Conservation (phyloP, 2,113 vertebrate species). For the Clarias gariepinus region DNA sequence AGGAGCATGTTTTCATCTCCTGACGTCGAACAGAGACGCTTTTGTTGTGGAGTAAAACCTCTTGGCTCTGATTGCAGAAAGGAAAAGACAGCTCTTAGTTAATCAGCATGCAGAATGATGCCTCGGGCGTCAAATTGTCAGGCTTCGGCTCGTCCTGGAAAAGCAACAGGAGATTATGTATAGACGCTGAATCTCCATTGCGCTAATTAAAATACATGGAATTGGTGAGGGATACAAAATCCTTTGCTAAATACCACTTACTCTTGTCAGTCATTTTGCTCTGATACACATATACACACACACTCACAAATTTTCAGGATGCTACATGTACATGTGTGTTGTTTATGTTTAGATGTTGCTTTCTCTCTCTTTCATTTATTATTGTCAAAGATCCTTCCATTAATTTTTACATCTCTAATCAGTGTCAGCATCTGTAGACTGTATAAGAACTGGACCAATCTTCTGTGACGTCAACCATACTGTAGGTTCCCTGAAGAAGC, state of each 20-base stretch:
- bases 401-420: neutral
- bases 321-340: neutral
- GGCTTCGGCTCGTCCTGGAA: constrained; percentile 3
- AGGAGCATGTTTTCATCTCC: constrained; percentile 43
- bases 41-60: constrained; percentile 34
- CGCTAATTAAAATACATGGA: constrained; percentile 21
- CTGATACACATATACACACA: neutral
- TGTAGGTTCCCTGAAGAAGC: too few relatives aligned
- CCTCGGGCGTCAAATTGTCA: neutral
- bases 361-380: neutral
- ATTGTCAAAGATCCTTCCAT: neutral
- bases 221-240: neutral
- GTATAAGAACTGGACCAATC: too few relatives aligned
- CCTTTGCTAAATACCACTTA: neutral
- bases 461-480: too few relatives aligned
- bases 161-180: constrained; percentile 1
- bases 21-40: constrained; percentile 15
- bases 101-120: constrained; percentile 41
- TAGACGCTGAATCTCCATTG: neutral
- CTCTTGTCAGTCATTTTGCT: constrained; percentile 9
- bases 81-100: constrained; percentile 44
- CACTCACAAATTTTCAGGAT: neutral
- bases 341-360: neutral
- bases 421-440: neutral
- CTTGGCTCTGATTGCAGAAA: constrained; percentile 38